phyloP scores from a whole-genome alignment of 2,113 vertebrate genomes.

The Pogonocichla stellata region DNA sequence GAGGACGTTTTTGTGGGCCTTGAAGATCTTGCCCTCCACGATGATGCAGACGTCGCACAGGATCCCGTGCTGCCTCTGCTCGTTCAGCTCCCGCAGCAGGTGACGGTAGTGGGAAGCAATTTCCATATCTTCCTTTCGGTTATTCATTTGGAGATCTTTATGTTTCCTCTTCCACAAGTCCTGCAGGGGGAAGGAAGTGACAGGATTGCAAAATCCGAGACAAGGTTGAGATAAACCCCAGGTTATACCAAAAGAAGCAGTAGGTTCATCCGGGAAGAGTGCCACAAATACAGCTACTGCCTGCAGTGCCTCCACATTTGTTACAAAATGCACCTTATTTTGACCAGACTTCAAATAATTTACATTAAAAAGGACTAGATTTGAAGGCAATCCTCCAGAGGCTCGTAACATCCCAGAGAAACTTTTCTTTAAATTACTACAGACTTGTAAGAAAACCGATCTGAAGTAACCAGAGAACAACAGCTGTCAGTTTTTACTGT shows the following conservation, averaged over 20 bases:
- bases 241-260: background rate
- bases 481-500: background rate
- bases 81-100: constrained; percentile 94
- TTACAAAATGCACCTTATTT: background rate
- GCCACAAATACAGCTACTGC: background rate
- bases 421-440: background rate
- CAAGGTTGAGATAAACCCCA: background rate
- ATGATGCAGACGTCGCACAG: constrained; percentile 95
- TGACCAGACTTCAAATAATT: background rate
- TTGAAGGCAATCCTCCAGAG: background rate
- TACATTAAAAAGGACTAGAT: background rate
- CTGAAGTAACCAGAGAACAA: background rate
- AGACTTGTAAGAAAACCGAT: background rate
- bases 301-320: background rate
- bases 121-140: constrained; percentile 98
- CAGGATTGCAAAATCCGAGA: background rate
- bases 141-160: constrained; percentile 89
- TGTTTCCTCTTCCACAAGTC: constrained; percentile 78
- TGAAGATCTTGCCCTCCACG: constrained; percentile 97
- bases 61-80: constrained; percentile 95
- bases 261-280: background rate
- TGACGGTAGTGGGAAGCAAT: constrained; percentile 97
- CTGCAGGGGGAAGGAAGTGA: constrained; percentile 58
- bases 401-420: background rate
- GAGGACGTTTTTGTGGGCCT: constrained; percentile 96